Percentiles rank a stretch among this genome's conserved stretches.
These are phyloP conservation scores for Drosophila pachea DNA, from an alignment of 1,140 invertebrate species.

Conservation along the genomic window DNA sequence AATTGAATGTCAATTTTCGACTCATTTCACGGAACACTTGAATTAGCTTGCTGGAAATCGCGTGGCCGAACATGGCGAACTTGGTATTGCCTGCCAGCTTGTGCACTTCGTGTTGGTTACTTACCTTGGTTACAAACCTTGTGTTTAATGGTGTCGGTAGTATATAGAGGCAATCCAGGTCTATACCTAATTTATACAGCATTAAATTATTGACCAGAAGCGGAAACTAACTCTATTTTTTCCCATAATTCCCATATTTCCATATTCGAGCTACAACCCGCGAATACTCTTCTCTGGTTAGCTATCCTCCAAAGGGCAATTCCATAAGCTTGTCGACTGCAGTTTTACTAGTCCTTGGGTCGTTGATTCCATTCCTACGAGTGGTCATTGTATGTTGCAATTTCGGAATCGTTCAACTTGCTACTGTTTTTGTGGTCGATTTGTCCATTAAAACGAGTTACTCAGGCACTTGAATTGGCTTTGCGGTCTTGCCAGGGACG, in stretches of 20 bases:
- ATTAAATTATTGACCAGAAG: too few species aligned
- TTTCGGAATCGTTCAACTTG: slow-evolving; percentile 69
- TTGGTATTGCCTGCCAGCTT: slow-evolving; percentile 28
- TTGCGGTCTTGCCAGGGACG: slow-evolving; percentile 51
- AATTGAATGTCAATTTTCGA: slow-evolving; percentile 78
- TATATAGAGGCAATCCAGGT: too few species aligned
- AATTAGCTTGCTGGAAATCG: slow-evolving; percentile 60
- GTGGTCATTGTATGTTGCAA: slow-evolving; percentile 45
- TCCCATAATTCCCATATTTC: too few species aligned
- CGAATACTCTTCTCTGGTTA: too few species aligned
- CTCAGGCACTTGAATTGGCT: slow-evolving; percentile 61
- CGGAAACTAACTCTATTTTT: too few species aligned
- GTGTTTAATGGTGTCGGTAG: slow-evolving; percentile 45
- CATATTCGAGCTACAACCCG: too few species aligned
- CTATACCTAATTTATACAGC: too few species aligned
- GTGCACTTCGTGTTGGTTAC: slow-evolving; percentile 50
- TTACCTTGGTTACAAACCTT: slow-evolving; percentile 46
- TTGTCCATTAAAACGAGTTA: slow-evolving; percentile 71
- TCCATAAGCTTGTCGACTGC: slow-evolving; percentile 30
- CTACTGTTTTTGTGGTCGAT: slow-evolving; percentile 69
- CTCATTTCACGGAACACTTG: slow-evolving; percentile 78
- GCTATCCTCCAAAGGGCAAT: neutral
- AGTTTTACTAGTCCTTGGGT: neutral
- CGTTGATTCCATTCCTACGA: slow-evolving; percentile 4
- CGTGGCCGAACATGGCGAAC: neutral